Base-by-base conservation (phyloP, 2,113 vertebrate genomes). In the Saimiri boliviensis region DNA sequence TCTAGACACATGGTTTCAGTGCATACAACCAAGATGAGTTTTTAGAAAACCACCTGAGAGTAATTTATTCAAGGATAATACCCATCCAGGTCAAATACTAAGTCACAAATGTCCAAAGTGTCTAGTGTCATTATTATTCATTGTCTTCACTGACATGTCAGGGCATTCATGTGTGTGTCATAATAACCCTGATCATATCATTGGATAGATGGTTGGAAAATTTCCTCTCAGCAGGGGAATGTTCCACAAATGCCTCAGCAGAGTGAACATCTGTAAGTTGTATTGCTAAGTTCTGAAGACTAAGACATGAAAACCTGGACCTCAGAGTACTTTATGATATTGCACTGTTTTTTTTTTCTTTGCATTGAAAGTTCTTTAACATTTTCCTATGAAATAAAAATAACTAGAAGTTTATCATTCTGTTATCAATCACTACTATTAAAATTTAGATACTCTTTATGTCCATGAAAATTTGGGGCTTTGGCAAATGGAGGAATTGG, bases 21-120 rank as follows among this genome's bases (percentile, higher is more conserved):
- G n/a, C 83, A 71, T 25, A 66, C 1, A 79, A 25, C 76, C 40
- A 88, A 37, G 25, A 73, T 19, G 35, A 3, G 9, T 42, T 93
- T 95, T 70, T 16, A 37, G 86, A 96, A 82, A 40, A 86, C 32
- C 11, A 37, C 35, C 47, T 83, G 30, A 97, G 70, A 86, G 37
- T 63, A n/a, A 58, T n/a, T 85, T 21, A 83, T 52, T 45, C 42
- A 11, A 56, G 35, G 23, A 45, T 49, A 47, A 1, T n/a, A 21
- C 7, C 21, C 60, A 63, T 76, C 58, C 7, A 71, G 9, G 1
- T 93, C 68, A 63, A 16, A 47, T n/a, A 32, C 27, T 52, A 16
- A n/a, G 47, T 71, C 30, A 93, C 16, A 66, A 25, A 76, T 20
- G n/a, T 63, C 42, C 16, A 45, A 13, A 89, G 25, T 30, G 54